A percentile compares a stretch with the other conserved stretches of the same genome.
phyloP scores from a whole-genome alignment of 2,888 invertebrate genomes.

The Tachina fera region DNA sequence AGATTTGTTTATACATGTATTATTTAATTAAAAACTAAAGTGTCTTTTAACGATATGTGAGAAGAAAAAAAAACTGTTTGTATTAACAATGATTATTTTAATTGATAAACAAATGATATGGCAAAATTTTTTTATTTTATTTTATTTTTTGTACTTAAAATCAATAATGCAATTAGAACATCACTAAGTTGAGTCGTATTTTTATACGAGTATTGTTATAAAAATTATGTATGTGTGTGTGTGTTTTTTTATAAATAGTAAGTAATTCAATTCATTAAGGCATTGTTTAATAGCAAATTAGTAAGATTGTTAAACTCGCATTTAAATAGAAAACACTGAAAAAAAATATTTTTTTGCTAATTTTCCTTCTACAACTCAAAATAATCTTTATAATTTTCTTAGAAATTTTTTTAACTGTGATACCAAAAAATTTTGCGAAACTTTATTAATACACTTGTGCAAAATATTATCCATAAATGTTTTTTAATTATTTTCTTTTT shows the following conservation, averaged over 20 bases:
- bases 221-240: not conserved
- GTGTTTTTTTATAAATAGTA: not conserved
- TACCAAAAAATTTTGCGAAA: too few species aligned
- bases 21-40: conserved; percentile 16
- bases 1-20: not conserved
- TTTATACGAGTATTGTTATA: not conserved
- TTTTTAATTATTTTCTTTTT: too few species aligned
- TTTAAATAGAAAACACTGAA: not conserved
- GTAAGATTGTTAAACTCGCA: not conserved
- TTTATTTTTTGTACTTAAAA: conserved; percentile 13
- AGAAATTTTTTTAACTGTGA: too few species aligned
- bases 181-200: not conserved
- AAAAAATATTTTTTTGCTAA: not conserved
- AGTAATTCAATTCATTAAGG: not conserved
- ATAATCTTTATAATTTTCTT: too few species aligned
- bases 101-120: conserved; percentile 32
- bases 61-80: not conserved
- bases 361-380: too few species aligned
- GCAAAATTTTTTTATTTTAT: not conserved
- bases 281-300: not conserved
- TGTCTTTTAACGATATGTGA: not conserved
- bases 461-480: too few species aligned
- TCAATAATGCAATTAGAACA: conserved; percentile 30
- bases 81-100: conserved; percentile 13
- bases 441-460: too few species aligned